These are phyloP conservation scores for Nomada ferruginata DNA, from an alignment of 2,888 invertebrate species.

Conservation along the genomic window DNA sequence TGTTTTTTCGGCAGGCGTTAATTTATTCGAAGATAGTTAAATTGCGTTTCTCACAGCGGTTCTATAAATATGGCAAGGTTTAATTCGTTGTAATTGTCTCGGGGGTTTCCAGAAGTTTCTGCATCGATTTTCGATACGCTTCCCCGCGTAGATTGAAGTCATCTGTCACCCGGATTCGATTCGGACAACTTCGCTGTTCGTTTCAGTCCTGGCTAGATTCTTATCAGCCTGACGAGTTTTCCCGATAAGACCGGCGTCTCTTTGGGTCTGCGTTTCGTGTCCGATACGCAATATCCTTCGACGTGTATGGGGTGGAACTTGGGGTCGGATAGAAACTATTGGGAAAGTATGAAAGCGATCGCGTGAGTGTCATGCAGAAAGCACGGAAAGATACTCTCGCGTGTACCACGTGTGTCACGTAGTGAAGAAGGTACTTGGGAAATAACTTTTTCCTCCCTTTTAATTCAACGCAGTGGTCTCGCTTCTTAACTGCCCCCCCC, in stretches of 20 bases:
- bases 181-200: constrained; percentile 73
- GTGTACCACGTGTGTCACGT: constrained; percentile 17
- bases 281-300: constrained; percentile 58
- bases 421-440: background rate
- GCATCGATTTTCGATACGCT: constrained; percentile 56
- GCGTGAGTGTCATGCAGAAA: background rate
- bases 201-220: constrained; percentile 69
- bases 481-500: background rate
- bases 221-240: constrained; percentile 71
- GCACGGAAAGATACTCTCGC: background rate
- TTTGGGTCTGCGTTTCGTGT: constrained; percentile 45
- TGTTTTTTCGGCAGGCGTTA: background rate
- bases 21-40: background rate
- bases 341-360: constrained; percentile 5
- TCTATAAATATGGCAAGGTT: background rate
- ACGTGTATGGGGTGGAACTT: constrained; percentile 34
- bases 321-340: constrained; percentile 3
- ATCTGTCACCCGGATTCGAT: constrained; percentile 80
- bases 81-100: too few species aligned
- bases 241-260: constrained; percentile 37
- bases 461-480: background rate
- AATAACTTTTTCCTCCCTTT: background rate
- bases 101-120: constrained; percentile 24
- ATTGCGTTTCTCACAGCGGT: background rate
- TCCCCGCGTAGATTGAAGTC: constrained; percentile 74